Evolutionary conservation across 2,888 invertebrate genomes (phyloP).

Genomic region (Dynastes hyllus): DNA sequence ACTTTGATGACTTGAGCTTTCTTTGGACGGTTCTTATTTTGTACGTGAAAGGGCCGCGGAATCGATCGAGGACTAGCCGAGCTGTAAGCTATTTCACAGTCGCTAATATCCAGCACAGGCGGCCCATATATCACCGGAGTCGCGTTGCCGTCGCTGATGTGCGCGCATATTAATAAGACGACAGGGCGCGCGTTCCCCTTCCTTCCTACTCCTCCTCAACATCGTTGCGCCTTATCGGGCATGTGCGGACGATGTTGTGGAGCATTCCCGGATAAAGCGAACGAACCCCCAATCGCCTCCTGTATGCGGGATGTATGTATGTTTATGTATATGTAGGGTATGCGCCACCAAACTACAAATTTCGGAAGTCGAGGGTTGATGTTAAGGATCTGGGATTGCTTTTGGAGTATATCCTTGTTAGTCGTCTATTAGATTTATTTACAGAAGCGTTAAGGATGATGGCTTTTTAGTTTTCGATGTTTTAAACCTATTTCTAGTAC

Average conservation of each 20-base stretch:
- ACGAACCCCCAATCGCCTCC: background rate
- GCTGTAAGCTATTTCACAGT: constrained; percentile 14
- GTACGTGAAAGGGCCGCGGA: background rate
- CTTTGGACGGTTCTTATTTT: too few relatives aligned
- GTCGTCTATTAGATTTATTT: too few relatives aligned
- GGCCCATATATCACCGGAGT: constrained; percentile 27
- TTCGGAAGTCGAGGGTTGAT: too few relatives aligned
- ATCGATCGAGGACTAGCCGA: constrained; percentile 11
- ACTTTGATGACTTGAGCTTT: background rate
- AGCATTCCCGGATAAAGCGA: constrained; percentile 5
- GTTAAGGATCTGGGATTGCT: too few relatives aligned
- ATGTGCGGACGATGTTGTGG: constrained; percentile 11
- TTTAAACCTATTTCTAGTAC: too few relatives aligned
- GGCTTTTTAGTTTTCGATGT: too few relatives aligned
- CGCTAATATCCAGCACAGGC: constrained; percentile 10
- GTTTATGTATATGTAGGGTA: too few relatives aligned
- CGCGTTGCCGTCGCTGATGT: constrained; percentile 26
- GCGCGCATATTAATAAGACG: constrained; percentile 36
- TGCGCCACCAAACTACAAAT: too few relatives aligned
- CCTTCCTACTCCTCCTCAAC: too few relatives aligned
- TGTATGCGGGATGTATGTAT: too few relatives aligned
- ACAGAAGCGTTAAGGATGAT: too few relatives aligned
- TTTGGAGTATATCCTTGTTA: too few relatives aligned
- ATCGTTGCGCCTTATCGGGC: background rate
- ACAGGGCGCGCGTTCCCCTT: background rate